A percentile compares a stretch with the other conserved stretches of the same genome.
Conservation (phyloP, 2,113 vertebrate genomes). For the Pipra filicauda region DNA sequence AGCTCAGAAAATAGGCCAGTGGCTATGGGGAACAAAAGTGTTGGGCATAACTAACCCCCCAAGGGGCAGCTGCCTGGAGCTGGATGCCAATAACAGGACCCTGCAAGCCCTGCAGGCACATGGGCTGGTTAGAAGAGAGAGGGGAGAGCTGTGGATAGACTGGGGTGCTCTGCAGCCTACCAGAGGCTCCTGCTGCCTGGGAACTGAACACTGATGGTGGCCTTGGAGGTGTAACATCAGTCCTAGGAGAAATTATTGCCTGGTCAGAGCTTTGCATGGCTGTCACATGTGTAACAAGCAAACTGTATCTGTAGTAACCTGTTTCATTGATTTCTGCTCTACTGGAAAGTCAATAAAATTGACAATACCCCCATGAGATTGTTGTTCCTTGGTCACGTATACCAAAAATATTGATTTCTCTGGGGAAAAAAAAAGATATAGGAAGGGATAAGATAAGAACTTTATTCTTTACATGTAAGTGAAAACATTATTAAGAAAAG, state of each 20-base stretch:
- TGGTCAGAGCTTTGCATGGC: neutral
- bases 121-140: neutral
- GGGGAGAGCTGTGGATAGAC: accelerated
- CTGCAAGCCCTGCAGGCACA: neutral
- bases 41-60: accelerated
- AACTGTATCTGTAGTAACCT: neutral
- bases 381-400: neutral
- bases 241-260: neutral
- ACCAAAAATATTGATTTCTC: neutral
- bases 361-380: neutral
- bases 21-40: neutral
- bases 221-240: accelerated
- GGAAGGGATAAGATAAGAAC: neutral
- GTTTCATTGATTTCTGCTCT: neutral
- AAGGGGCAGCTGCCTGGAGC: accelerated
- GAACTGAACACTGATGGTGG: neutral
- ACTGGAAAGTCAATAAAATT: neutral
- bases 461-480: neutral
- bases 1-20: neutral
- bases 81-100: neutral
- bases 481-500: neutral
- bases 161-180: neutral
- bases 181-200: neutral
- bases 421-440: neutral
- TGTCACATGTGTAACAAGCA: neutral